phyloP scores from a whole-genome alignment of 2,113 vertebrate species.

The sheep (Ovis aries) region ARS-UI_Ramb_v3.0 NC_056054.1:65200501-65201000 shows the following conservation, averaged over 20 bases:
- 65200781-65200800: too few species aligned
- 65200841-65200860: too few species aligned
- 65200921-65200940: neutral
- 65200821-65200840: too few species aligned
- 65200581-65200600: neutral
- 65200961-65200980: neutral
- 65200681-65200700: neutral
- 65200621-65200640: neutral
- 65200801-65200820: too few species aligned
- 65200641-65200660: neutral
- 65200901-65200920: neutral
- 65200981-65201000: neutral
- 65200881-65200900: neutral
- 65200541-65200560: neutral
- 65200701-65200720: neutral
- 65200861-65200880: too few species aligned
- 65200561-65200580: neutral
- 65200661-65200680: neutral
- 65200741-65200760: constrained; percentile 1
- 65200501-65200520: constrained; percentile 33
- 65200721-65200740: neutral
- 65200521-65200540: neutral
- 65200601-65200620: neutral
- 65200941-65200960: neutral
- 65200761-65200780: neutral